Base-by-base conservation (phyloP, 30 jellyfish, hydroid and myxozoan genomes). In the Cassiopea xamachana region DNA sequence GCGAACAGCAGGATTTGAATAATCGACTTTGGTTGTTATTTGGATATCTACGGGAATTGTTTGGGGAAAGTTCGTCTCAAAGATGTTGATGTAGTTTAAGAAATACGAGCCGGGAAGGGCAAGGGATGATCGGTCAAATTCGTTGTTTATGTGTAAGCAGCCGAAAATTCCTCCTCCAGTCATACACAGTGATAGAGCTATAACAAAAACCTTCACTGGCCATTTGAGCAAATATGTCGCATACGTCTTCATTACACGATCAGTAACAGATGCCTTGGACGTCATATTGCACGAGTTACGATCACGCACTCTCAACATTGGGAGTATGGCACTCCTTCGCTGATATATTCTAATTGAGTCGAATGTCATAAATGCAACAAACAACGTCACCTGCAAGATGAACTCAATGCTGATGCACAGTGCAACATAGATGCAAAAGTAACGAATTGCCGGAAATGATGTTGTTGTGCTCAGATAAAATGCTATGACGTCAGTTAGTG, bases 401-500 rank as follows among this genome's bases (percentile, higher is more conserved):
- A 61, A 93, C 48, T 85, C 94, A 27, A 88, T 60, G 61, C 93
- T 85, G 75, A 92, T 73, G 77, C 90, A 70, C 50, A 87, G 39
- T 10, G 94, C 93, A 48, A 69, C 91, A 55, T 77, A 93, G 18
- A 88, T 69, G 73, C 98, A 93, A 78, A 93, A 93, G 70, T 93
- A 93, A 60, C 82, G 48, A 18, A 93, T 89, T 50, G 94, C 98
- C 2, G 97, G 98, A 73, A 87, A 93, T 19, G 82, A 77, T 14
- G 94, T 87, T 10, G 89, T 48, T n/a, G 97, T 81, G n/a, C 97
- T 81, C 2, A 93, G 82, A 46, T 61, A 85, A 74, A 92, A 92
- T 1, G 98, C 98, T 3, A 92, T 83, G 18, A 87, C 68, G 82
- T 92, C 98, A 12, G 98, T 93, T 18, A 93, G 68, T 60, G 98